phyloP scores from a whole-genome alignment of 2,888 invertebrate genomes.

The Microctonus aethiopoides region DNA sequence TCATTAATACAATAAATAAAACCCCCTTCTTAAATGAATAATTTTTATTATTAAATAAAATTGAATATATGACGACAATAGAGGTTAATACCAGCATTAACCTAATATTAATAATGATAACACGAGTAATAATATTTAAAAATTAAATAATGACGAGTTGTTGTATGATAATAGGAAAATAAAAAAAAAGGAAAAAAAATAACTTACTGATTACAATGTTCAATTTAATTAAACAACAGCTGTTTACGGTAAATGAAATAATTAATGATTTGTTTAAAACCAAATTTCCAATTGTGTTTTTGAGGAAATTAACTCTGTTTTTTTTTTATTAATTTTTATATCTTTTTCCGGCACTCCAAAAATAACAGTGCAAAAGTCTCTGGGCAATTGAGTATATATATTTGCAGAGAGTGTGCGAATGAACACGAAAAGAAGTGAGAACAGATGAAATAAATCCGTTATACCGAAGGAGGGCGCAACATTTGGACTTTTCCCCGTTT shows the following conservation, averaged over 20 bases:
- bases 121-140: not conserved
- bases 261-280: not conserved
- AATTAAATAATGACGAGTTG: too few species aligned
- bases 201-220: not conserved
- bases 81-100: too few species aligned
- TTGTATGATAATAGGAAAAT: too few species aligned
- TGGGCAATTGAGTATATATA: constrained; percentile 12
- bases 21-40: not conserved
- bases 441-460: not conserved
- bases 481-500: constrained; percentile 30
- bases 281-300: not conserved
- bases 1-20: too few species aligned
- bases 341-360: too few species aligned
- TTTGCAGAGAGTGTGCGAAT: not conserved
- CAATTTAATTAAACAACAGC: not conserved
- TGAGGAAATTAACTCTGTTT: not conserved
- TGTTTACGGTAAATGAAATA: not conserved
- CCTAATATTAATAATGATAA: not conserved
- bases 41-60: too few species aligned
- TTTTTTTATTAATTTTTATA: too few species aligned
- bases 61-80: too few species aligned
- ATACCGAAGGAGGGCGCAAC: constrained; percentile 16
- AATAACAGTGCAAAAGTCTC: constrained; percentile 37
- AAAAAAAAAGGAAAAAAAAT: too few species aligned
- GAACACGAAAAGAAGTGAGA: not conserved